These are phyloP conservation scores for Pollenia griseotomentosa DNA, from an alignment of 2,888 invertebrate species.

Conservation along the genomic window DNA sequence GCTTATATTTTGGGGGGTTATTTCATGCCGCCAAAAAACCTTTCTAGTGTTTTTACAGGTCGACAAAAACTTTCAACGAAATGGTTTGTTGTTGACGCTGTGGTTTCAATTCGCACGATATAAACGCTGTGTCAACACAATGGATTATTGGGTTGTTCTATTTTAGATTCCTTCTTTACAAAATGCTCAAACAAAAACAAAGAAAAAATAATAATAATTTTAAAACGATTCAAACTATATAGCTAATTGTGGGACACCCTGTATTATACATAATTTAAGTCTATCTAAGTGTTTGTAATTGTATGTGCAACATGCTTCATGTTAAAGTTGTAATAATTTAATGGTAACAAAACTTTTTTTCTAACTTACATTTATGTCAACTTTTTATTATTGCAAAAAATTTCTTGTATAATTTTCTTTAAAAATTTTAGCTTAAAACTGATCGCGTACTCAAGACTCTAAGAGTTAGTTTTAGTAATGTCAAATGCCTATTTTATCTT, in stretches of 20 bases:
- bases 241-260: no score
- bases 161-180: no score
- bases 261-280: not conserved
- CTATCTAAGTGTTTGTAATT: slow-evolving; percentile 15
- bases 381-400: not conserved
- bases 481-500: slow-evolving; percentile 46
- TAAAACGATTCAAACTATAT: no score
- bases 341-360: not conserved
- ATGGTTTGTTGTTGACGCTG: no score
- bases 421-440: slow-evolving; percentile 42
- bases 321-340: not conserved
- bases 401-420: slow-evolving; percentile 38
- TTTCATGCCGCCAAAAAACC: no score
- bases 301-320: slow-evolving; percentile 32
- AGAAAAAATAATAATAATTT: not conserved
- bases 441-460: not conserved
- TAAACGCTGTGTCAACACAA: no score
- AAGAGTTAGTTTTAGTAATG: slow-evolving; percentile 2
- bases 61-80: no score
- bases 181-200: no score
- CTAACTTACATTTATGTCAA: slow-evolving; percentile 51
- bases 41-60: no score
- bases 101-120: no score
- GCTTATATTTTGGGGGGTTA: no score
- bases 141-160: no score